phyloP scores from a whole-genome alignment of 2,888 invertebrate species.

The Ctena decussata region DNA sequence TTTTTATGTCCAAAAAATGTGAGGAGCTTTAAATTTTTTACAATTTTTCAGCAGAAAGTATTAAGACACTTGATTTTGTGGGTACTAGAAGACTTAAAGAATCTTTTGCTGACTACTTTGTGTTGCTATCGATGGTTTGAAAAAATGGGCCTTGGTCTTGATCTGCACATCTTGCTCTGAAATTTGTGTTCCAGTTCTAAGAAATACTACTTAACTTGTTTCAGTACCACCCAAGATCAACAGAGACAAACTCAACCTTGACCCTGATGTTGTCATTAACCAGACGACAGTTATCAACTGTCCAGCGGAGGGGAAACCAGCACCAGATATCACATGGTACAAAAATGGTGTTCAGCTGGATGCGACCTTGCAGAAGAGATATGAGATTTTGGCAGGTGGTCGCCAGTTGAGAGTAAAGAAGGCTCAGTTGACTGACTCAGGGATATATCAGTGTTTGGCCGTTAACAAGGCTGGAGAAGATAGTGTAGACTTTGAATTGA shows the following conservation, averaged over 20 bases:
- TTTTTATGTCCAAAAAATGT: too few relatives aligned
- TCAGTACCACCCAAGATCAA: conserved; percentile 83
- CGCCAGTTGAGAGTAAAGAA: conserved; percentile 80
- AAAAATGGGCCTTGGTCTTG: too few relatives aligned
- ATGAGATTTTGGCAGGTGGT: conserved; percentile 78
- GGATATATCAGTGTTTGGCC: conserved; percentile 86
- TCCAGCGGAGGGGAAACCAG: conserved; percentile 83
- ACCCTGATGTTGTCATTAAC: conserved; percentile 81
- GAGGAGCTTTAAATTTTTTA: too few relatives aligned
- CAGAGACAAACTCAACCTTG: conserved; percentile 63
- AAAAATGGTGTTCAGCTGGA: conserved; percentile 78
- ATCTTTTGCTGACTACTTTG: too few relatives aligned
- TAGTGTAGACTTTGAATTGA: conserved; percentile 75
- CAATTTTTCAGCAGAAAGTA: too few relatives aligned
- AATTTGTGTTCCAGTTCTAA: too few relatives aligned
- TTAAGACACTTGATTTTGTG: too few relatives aligned
- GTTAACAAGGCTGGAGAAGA: conserved; percentile 87
- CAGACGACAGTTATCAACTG: conserved; percentile 83
- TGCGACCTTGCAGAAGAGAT: conserved; percentile 68
- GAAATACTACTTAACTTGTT: neutral
- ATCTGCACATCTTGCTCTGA: too few relatives aligned
- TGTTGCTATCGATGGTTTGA: too few relatives aligned
- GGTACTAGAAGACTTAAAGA: too few relatives aligned
- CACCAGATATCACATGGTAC: conserved; percentile 84
- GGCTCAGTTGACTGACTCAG: conserved; percentile 80